Evolutionary conservation across 2,888 invertebrate genomes (phyloP).

Genomic region (Calameuta pallipes): DNA sequence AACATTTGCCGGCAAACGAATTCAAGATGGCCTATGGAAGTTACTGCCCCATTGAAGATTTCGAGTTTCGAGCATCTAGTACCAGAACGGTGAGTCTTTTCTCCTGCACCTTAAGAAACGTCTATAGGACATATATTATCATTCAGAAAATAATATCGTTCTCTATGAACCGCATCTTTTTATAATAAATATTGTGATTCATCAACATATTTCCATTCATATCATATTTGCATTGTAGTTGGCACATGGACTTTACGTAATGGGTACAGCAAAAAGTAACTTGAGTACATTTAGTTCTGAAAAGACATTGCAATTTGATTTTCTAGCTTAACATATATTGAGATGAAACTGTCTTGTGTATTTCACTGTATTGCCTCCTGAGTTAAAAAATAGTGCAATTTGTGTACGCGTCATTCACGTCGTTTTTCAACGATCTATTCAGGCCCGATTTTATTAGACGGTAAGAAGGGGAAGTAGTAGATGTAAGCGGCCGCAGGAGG

Average conservation of each 20-base stretch:
- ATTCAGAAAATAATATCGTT: background rate
- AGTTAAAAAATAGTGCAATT: background rate
- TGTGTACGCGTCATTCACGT: background rate
- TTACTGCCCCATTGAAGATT: background rate
- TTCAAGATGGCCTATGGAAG: background rate
- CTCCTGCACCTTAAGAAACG: background rate
- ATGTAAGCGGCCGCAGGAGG: too few species aligned
- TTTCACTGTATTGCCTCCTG: background rate
- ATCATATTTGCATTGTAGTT: too few species aligned
- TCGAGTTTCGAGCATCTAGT: background rate
- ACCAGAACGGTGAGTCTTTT: background rate
- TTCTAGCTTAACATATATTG: too few species aligned
- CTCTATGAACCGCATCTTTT: background rate
- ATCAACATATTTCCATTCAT: background rate
- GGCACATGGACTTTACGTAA: background rate
- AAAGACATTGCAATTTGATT: background rate
- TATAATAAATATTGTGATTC: background rate
- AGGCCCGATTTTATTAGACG: too few species aligned
- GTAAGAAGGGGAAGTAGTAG: too few species aligned
- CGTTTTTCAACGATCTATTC: too few species aligned
- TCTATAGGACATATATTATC: background rate
- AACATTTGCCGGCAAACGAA: background rate
- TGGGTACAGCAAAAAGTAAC: background rate
- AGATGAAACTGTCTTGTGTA: too few species aligned
- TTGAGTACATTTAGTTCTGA: background rate